These are phyloP conservation scores for Crotalus horridus DNA, from an alignment of 2,113 vertebrate genomes.

Conservation along the genomic window DNA sequence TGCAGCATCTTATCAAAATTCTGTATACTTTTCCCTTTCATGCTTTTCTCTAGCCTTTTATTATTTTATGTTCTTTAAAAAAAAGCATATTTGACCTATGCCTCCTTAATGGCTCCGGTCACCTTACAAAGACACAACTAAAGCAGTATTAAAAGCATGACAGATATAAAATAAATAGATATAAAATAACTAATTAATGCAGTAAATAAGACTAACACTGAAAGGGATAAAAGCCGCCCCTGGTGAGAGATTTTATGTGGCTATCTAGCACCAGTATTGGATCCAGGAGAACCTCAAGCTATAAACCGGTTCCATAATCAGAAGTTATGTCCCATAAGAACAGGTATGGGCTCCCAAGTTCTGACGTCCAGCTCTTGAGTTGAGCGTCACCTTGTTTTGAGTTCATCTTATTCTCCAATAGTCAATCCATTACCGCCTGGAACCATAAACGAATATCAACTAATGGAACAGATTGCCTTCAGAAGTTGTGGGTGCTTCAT, in stretches of 20 bases:
- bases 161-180: neutral
- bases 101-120: neutral
- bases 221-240: neutral
- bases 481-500: no score
- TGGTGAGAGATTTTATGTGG: neutral
- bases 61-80: neutral
- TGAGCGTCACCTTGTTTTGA: neutral
- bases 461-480: no score
- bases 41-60: neutral
- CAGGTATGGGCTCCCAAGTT: neutral
- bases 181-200: neutral
- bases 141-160: neutral
- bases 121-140: neutral
- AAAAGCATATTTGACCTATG: neutral
- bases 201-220: neutral
- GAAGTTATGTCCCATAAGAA: neutral
- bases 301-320: neutral
- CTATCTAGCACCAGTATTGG: neutral
- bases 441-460: neutral
- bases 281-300: neutral
- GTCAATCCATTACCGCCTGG: neutral
- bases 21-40: neutral
- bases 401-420: neutral
- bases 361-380: neutral
- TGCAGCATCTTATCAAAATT: neutral